phyloP scores from a whole-genome alignment of 2,113 vertebrate genomes.

The Calonectris borealis region DNA sequence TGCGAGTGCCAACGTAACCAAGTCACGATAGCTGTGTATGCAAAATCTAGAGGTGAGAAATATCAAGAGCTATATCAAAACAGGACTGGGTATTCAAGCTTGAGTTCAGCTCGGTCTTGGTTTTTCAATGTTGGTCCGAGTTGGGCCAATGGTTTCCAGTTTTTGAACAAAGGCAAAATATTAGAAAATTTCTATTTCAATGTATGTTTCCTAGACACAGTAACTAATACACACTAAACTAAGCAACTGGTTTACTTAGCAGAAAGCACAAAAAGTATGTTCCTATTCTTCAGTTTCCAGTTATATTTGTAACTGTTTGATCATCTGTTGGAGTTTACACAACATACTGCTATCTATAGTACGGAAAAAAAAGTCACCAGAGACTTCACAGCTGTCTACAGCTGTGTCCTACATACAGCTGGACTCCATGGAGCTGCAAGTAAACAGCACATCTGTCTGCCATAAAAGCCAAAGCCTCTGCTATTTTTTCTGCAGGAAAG shows the following conservation, averaged over 20 bases:
- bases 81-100: background rate
- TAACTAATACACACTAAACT: background rate
- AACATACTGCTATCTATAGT: background rate
- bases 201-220: background rate
- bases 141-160: background rate
- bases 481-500: background rate
- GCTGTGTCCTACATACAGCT: background rate
- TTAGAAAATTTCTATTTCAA: background rate
- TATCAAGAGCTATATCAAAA: background rate
- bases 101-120: background rate
- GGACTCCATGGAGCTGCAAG: background rate
- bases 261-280: background rate
- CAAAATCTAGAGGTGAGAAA: background rate
- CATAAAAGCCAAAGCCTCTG: background rate
- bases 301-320: background rate
- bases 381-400: background rate
- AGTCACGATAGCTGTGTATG: background rate
- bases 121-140: background rate
- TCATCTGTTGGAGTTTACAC: background rate
- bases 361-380: background rate
- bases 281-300: background rate
- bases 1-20: accelerated
- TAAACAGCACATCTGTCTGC: conserved; percentile 15
- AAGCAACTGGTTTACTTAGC: background rate
- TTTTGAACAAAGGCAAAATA: background rate